Evolutionary conservation across 1,140 invertebrate genomes (phyloP).

Genomic region (Musca domestica): DNA sequence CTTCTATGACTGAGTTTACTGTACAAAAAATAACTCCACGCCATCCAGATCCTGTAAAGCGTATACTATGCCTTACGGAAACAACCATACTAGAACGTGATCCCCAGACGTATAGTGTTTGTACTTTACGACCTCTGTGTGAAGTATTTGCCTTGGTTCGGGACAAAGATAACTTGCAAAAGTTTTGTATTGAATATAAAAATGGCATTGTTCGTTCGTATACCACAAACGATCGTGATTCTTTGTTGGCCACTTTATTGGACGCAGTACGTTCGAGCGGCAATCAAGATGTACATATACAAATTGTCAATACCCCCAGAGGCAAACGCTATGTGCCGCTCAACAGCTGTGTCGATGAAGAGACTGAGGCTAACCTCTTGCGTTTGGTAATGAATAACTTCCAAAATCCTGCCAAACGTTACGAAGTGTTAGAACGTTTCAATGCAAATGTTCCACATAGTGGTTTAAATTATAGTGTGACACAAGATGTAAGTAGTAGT

Average conservation of each 20-base stretch:
- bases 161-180: conserved; percentile 87
- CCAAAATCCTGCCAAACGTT: conserved; percentile 49
- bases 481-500: conserved; percentile 81
- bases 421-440: conserved; percentile 85
- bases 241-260: conserved; percentile 88
- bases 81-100: conserved; percentile 94
- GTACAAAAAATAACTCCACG: conserved; percentile 83
- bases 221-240: conserved; percentile 76
- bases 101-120: conserved; percentile 88
- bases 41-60: conserved; percentile 74
- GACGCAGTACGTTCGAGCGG: conserved; percentile 96
- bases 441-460: conserved; percentile 98
- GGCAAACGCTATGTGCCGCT: conserved; percentile 87
- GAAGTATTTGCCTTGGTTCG: conserved; percentile 91
- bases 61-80: conserved; percentile 93
- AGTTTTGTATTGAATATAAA: conserved; percentile 92
- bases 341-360: conserved; percentile 86
- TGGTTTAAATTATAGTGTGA: conserved; percentile 92
- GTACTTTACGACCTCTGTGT: conserved; percentile 81
- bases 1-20: conserved; percentile 87
- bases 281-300: conserved; percentile 96
- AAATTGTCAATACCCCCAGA: conserved; percentile 77
- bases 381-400: conserved; percentile 54
- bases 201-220: conserved; percentile 87
- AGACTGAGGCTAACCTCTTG: conserved; percentile 78